phyloP scores from a whole-genome alignment of 2,888 invertebrate species.

The Tineola bisselliella region DNA sequence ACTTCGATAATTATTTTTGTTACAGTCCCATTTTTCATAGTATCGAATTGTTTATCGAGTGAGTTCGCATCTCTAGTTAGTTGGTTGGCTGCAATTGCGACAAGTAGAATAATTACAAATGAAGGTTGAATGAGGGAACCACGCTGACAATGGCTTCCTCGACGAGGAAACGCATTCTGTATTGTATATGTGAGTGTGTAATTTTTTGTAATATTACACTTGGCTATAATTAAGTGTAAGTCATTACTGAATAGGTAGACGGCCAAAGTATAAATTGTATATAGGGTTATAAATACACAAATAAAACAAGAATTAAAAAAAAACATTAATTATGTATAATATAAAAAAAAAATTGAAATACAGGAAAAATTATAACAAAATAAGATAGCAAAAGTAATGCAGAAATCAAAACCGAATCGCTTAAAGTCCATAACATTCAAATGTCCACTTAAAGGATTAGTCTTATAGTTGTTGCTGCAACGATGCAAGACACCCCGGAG shows the following conservation, averaged over 20 bases:
- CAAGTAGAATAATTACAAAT: slow-evolving; percentile 32
- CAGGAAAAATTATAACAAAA: slow-evolving; percentile 13
- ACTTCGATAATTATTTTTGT: neutral
- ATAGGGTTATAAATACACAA: neutral
- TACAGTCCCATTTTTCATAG: neutral
- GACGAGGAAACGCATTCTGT: slow-evolving; percentile 18
- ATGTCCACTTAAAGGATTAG: neutral
- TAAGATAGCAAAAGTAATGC: slow-evolving; percentile 19
- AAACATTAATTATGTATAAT: slow-evolving; percentile 12
- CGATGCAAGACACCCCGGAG: slow-evolving; percentile 72
- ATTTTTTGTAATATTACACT: neutral
- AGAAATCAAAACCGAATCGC: slow-evolving; percentile 25
- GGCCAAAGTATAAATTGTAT: too few species aligned
- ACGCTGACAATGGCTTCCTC: slow-evolving; percentile 34
- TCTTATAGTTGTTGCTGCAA: neutral
- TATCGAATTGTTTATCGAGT: neutral
- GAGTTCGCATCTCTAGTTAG: slow-evolving; percentile 12
- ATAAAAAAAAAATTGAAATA: slow-evolving; percentile 16
- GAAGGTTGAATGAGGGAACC: slow-evolving; percentile 46
- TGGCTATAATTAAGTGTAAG: neutral
- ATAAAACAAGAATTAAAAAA: slow-evolving; percentile 16
- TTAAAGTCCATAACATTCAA: slow-evolving; percentile 21
- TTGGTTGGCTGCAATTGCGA: slow-evolving; percentile 17
- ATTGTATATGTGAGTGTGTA: neutral
- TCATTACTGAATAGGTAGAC: neutral